A percentile compares a stretch with the other conserved stretches of the same genome.
Conservation (phyloP, 2,888 invertebrate genomes). For the Stegana nigrithorax region DNA sequence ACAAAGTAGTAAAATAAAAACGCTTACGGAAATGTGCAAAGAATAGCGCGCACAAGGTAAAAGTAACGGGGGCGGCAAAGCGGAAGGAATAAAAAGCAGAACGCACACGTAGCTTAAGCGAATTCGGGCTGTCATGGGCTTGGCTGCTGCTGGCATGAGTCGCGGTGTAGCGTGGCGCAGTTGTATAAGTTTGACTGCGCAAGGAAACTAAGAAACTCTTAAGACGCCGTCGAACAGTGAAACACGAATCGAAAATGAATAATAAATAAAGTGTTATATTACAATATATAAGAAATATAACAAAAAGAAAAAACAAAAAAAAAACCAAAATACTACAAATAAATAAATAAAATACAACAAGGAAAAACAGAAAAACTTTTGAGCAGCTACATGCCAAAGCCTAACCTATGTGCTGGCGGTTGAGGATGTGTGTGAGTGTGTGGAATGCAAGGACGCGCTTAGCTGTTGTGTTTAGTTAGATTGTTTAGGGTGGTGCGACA, state of each 20-base stretch:
- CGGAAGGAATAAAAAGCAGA: neutral
- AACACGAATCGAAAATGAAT: slow-evolving; percentile 66
- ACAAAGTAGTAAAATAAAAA: slow-evolving; percentile 15
- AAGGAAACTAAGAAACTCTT: slow-evolving; percentile 55
- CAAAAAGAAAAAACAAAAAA: slow-evolving; percentile 19
- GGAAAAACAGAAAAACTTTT: neutral
- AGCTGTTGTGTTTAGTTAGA: neutral
- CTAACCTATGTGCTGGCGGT: slow-evolving; percentile 3
- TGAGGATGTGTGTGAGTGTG: slow-evolving; percentile 22
- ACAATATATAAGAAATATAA: slow-evolving; percentile 56
- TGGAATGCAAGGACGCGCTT: neutral
- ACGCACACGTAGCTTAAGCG: neutral
- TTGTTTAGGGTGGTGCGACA: slow-evolving; percentile 28
- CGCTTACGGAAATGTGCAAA: slow-evolving; percentile 28
- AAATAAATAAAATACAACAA: slow-evolving; percentile 10
- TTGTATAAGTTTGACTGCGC: neutral
- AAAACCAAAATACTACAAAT: slow-evolving; percentile 38
- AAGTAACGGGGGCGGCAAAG: neutral
- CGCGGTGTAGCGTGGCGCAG: neutral
- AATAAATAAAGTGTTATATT: slow-evolving; percentile 66
- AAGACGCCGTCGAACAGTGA: slow-evolving; percentile 47
- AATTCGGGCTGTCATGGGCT: neutral
- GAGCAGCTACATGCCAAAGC: no score
- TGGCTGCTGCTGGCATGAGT: neutral
- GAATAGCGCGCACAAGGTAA: slow-evolving; percentile 1